These are phyloP conservation scores for Myrmophylax atrothorax DNA, from an alignment of 2,113 vertebrate genomes.

Conservation along the genomic window DNA sequence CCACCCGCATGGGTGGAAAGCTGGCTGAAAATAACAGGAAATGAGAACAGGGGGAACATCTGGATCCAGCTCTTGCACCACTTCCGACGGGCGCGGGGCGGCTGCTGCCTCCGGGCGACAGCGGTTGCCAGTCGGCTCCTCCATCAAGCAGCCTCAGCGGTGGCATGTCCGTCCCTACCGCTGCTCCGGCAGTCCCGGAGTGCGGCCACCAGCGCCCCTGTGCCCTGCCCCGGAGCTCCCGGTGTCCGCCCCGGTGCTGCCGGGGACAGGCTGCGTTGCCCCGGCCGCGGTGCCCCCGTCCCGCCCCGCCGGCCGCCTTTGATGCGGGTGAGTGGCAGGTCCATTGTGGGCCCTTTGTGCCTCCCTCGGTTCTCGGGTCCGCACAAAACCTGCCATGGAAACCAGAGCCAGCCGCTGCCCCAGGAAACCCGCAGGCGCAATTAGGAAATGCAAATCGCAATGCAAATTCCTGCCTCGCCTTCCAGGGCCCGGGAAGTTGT, in stretches of 20 bases:
- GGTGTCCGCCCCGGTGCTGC: fast-evolving
- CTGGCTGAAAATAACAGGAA: not conserved
- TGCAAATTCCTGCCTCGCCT: not conserved
- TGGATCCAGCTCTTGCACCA: not conserved
- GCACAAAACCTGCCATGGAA: slow-evolving; percentile 65
- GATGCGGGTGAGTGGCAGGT: slow-evolving; percentile 51
- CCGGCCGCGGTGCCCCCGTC: not conserved
- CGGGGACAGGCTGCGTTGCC: not conserved
- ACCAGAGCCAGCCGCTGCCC: slow-evolving; percentile 37
- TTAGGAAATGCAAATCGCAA: slow-evolving; percentile 60
- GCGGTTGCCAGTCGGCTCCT: fast-evolving
- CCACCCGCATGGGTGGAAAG: not conserved
- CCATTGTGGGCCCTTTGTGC: slow-evolving; percentile 59
- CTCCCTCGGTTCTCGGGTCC: slow-evolving; percentile 17
- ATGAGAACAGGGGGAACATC: not conserved
- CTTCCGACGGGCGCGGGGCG: not conserved
- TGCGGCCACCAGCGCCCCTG: fast-evolving
- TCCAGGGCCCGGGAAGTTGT: not conserved
- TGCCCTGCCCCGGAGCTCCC: not conserved
- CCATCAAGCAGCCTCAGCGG: fast-evolving
- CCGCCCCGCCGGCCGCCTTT: slow-evolving; percentile 24
- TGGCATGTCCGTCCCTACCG: fast-evolving
- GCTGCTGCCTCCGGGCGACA: not conserved
- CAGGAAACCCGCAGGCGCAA: slow-evolving; percentile 53
- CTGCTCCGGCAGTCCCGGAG: not conserved